These are phyloP conservation scores for Papilio glaucus DNA, from an alignment of 1,140 invertebrate species.

Conservation along the genomic window DNA sequence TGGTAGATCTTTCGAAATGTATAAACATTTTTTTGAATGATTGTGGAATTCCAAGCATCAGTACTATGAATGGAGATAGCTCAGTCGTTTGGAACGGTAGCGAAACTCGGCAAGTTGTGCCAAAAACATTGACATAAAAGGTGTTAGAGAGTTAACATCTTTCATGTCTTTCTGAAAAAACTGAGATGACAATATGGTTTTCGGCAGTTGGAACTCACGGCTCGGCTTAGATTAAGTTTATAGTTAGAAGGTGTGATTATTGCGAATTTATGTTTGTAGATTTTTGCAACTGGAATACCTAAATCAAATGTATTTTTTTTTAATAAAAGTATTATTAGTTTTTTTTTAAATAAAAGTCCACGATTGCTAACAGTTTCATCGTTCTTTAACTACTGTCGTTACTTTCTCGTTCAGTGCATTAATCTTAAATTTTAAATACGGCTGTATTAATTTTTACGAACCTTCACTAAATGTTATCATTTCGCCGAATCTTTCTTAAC, in stretches of 20 bases:
- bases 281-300: too few species aligned
- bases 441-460: slow-evolving; percentile 9
- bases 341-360: too few species aligned
- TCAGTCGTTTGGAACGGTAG: too few species aligned
- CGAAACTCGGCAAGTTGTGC: not conserved
- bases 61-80: not conserved
- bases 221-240: too few species aligned
- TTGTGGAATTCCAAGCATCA: not conserved
- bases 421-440: not conserved
- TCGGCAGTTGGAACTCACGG: too few species aligned
- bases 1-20: not conserved
- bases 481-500: slow-evolving; percentile 5
- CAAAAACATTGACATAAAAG: too few species aligned
- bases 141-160: too few species aligned
- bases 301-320: too few species aligned
- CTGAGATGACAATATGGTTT: too few species aligned
- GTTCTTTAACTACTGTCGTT: not conserved
- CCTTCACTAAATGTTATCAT: slow-evolving; percentile 28
- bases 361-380: not conserved
- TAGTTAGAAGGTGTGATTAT: not conserved
- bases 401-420: not conserved
- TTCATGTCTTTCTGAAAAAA: too few species aligned
- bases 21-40: not conserved
- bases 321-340: not conserved
- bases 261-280: not conserved